Evolutionary conservation across 2,797 vertebrate genomes (phyloP).

Genomic region (Anolis apletophallus): DNA sequence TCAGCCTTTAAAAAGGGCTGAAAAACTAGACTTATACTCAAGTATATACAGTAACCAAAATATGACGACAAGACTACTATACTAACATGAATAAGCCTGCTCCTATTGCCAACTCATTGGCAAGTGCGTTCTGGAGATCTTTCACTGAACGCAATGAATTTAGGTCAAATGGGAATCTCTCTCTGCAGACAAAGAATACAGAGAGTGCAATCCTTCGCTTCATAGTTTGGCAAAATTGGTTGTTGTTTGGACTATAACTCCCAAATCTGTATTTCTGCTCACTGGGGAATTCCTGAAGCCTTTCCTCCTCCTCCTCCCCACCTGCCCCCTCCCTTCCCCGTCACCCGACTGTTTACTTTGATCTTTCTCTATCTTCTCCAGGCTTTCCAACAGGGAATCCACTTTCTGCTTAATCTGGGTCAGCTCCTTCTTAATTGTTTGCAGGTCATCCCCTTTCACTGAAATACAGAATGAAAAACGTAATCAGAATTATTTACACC

Average conservation of each 20-base stretch:
- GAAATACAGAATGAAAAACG: constrained; percentile 5
- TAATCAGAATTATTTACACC: background rate
- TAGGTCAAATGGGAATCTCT: background rate
- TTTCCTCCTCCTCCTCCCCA: background rate
- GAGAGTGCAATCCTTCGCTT: too few relatives aligned
- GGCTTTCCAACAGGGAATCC: constrained; percentile 88
- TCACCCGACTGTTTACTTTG: constrained; percentile 86
- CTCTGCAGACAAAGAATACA: background rate
- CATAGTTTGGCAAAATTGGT: too few relatives aligned
- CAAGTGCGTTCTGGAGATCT: background rate
- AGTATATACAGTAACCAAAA: too few relatives aligned
- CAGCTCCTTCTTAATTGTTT: constrained; percentile 89
- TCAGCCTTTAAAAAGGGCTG: too few relatives aligned
- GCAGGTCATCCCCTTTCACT: constrained; percentile 89
- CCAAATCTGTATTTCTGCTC: too few relatives aligned
- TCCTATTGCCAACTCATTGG: background rate
- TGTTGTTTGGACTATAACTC: too few relatives aligned
- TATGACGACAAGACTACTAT: too few relatives aligned
- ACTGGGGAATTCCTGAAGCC: too few relatives aligned
- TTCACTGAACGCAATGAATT: background rate
- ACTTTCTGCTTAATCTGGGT: constrained; percentile 92
- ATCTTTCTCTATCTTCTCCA: constrained; percentile 89
- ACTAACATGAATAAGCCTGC: too few relatives aligned
- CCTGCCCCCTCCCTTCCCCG: background rate
- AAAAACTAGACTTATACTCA: too few relatives aligned